Conservation (phyloP, 2,113 vertebrate genomes). For the Taxidea taxus region DNA sequence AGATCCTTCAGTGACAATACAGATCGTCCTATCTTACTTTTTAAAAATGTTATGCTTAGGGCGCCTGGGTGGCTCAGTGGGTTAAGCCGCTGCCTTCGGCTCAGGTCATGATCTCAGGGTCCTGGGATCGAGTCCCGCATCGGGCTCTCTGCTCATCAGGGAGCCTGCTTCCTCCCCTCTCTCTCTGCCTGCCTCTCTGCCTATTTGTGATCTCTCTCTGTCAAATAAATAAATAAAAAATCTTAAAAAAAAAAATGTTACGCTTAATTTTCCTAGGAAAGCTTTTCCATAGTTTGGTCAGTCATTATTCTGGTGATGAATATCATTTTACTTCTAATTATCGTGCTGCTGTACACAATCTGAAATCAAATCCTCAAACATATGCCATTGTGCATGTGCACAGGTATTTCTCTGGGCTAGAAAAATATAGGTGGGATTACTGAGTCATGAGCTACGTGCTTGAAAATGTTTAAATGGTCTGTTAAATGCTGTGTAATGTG, state of each 20-base stretch:
- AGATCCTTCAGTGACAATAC: neutral
- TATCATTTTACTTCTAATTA: neutral
- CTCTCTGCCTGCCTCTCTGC: no score
- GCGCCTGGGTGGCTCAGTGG: no score
- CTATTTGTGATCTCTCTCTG: no score
- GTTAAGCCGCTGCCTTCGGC: no score
- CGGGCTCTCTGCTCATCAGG: no score
- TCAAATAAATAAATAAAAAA: no score
- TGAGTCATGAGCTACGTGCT: neutral
- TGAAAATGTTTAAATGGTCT: neutral
- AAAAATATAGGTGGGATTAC: neutral
- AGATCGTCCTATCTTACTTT: neutral
- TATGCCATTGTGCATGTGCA: no score
- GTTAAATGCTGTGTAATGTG: neutral
- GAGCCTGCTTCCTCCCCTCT: no score
- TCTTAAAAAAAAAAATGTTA: neutral
- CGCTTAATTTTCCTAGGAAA: neutral
- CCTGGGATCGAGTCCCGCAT: no score
- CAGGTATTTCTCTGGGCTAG: neutral
- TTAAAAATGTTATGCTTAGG: neutral
- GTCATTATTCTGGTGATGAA: neutral
- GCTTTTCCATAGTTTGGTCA: neutral
- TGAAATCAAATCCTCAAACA: neutral
- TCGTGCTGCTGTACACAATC: neutral
- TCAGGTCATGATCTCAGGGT: no score